phyloP scores from a whole-genome alignment of 1,140 invertebrate genomes.

The Prorops nasuta region DNA sequence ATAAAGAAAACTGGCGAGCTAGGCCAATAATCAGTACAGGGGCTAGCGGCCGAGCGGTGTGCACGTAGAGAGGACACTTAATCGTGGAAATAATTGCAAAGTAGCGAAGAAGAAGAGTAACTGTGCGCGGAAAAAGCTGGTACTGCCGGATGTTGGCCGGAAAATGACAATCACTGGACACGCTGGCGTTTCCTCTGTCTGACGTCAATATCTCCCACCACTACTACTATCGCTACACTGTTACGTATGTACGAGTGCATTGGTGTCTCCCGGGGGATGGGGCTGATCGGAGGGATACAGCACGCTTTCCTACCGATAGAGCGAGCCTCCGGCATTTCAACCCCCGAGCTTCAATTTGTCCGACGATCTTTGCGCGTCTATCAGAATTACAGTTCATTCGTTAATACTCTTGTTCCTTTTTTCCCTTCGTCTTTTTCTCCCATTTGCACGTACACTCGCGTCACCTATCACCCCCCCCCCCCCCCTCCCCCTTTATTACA shows the following conservation, averaged over 20 bases:
- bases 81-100: slow-evolving; percentile 49
- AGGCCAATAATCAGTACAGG: slow-evolving; percentile 5
- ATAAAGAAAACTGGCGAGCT: too few relatives aligned
- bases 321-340: slow-evolving; percentile 14
- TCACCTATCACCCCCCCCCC: slow-evolving; percentile 1
- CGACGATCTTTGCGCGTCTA: slow-evolving; percentile 15
- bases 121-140: slow-evolving; percentile 37
- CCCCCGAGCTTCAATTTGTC: slow-evolving; percentile 28
- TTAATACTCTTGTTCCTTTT: too few relatives aligned
- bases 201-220: slow-evolving; percentile 43
- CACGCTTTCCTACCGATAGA: too few relatives aligned
- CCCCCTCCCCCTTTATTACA: too few relatives aligned
- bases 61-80: slow-evolving; percentile 30
- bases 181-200: slow-evolving; percentile 42
- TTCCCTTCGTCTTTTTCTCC: too few relatives aligned
- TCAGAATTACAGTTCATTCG: too few relatives aligned
- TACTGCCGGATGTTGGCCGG: slow-evolving; percentile 43
- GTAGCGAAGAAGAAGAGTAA: slow-evolving; percentile 22
- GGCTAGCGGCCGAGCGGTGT: too few relatives aligned
- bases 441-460: slow-evolving; percentile 22
- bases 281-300: too few relatives aligned
- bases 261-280: too few relatives aligned
- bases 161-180: slow-evolving; percentile 53
- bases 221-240: too few relatives aligned
- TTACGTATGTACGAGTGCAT: too few relatives aligned